Base-by-base conservation (phyloP, 1,140 invertebrate genomes). In the Laupala kohalensis region DNA sequence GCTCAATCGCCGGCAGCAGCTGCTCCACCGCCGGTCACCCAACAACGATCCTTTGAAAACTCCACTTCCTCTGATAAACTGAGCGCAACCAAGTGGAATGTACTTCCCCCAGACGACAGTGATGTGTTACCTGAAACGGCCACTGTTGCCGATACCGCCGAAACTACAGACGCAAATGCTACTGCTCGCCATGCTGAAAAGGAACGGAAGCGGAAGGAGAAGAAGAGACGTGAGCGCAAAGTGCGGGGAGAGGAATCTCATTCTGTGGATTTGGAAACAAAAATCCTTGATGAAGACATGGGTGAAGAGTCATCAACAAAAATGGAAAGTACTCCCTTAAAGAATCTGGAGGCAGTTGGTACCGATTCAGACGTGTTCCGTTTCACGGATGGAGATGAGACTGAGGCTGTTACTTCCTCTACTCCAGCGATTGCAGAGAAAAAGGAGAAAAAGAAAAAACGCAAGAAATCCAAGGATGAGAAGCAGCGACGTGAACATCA, bases 391-490 rank as follows among this genome's bases (percentile, higher is more conserved):
- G 84, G 84, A 64, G 81, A 82, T 75, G 82, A 84, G 73, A 79
- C 72, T 64, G 71, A 76, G 25, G 26, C 30, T 23, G 62, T 74
- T 6, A 19, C 37, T 9, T 13, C 37, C 9, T 9, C 76, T 73
- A n/a, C 75, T 53, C 53, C 76, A 9, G 74, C 78, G 0, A 78
- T 81, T 19, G 84, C 85, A 15, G 86, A 84, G 73, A 81, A 83
- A 24, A 89, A 88, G 75, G 90, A 92, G 74, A 92, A 90, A 77
- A 92, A 90, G 77, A 92, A 93, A 79, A 93, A 92, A 76, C 86
- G 91, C 68, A 93, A 92, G 76, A 90, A 88, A 75, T 91, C 86
- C 25, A 92, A 90, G 76, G 91, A 93, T 76, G 90, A 92, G 71
- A 85, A 87, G 75, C 86, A 87, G 69, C 85, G 82, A 74, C 82